These are phyloP conservation scores for Bos indicus DNA, from an alignment of 2,113 vertebrate genomes.

Conservation along the genomic window DNA sequence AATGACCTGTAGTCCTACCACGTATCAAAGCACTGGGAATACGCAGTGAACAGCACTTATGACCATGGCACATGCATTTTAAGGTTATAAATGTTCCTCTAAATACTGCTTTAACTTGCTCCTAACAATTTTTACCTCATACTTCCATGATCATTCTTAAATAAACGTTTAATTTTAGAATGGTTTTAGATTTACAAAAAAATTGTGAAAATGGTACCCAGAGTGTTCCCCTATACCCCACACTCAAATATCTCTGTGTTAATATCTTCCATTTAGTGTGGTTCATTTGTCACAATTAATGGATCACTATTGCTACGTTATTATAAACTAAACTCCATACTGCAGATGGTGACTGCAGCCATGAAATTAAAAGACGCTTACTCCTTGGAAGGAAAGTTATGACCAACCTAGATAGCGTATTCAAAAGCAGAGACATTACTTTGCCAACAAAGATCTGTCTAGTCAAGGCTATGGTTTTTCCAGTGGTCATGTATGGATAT, in stretches of 20 bases:
- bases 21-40: not conserved
- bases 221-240: not conserved
- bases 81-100: not conserved
- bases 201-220: not conserved
- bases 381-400: too few species aligned
- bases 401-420: too few species aligned
- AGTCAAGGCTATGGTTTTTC: too few species aligned
- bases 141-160: not conserved
- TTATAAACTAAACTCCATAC: not conserved
- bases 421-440: too few species aligned
- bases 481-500: too few species aligned
- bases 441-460: too few species aligned
- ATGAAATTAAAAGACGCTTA: too few species aligned
- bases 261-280: not conserved
- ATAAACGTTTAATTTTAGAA: not conserved
- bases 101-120: not conserved
- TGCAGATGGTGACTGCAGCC: too few species aligned
- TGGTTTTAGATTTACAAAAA: not conserved
- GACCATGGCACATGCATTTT: not conserved
- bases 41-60: not conserved
- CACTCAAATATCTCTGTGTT: not conserved
- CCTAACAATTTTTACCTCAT: not conserved
- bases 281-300: not conserved
- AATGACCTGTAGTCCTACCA: not conserved
- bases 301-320: not conserved